Percentiles rank a stretch among this genome's conserved stretches.
Conservation (phyloP, 37 sponge, comb jelly and placozoan species). For the Agelas oroides region DNA sequence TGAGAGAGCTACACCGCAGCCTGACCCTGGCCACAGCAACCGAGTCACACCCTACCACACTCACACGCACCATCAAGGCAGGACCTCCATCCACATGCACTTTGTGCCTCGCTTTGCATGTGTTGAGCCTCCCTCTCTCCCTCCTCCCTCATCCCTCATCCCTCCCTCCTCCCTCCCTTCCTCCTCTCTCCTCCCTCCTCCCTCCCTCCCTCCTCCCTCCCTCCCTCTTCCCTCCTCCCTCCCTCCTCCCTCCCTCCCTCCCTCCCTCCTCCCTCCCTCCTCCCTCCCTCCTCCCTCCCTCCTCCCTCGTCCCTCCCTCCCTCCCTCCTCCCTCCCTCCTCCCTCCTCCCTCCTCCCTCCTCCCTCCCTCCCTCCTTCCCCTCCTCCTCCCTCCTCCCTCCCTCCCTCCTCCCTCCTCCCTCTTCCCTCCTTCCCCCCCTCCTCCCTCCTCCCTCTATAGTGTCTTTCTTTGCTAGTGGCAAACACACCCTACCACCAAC, state of each 20-base stretch:
- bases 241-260: too few relatives aligned
- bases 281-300: not conserved
- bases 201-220: not conserved
- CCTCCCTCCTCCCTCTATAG: too few relatives aligned
- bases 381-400: not conserved
- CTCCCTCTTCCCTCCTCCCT: not conserved
- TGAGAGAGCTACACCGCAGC: conserved; percentile 71
- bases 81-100: too few relatives aligned
- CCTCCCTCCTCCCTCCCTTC: not conserved
- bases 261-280: too few relatives aligned
- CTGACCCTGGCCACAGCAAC: conserved; percentile 51
- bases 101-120: too few relatives aligned
- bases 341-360: not conserved
- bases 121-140: not conserved
- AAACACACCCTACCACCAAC: conserved; percentile 70
- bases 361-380: conserved; percentile 8
- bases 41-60: conserved; percentile 47
- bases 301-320: not conserved
- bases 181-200: not conserved
- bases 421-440: conserved; percentile 1
- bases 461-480: conserved; percentile 35
- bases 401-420: not conserved
- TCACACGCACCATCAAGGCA: conserved; percentile 61
- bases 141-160: not conserved
- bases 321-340: not conserved